These are phyloP conservation scores for Musca vetustissima DNA, from an alignment of 1,140 invertebrate species.

Conservation along the genomic window DNA sequence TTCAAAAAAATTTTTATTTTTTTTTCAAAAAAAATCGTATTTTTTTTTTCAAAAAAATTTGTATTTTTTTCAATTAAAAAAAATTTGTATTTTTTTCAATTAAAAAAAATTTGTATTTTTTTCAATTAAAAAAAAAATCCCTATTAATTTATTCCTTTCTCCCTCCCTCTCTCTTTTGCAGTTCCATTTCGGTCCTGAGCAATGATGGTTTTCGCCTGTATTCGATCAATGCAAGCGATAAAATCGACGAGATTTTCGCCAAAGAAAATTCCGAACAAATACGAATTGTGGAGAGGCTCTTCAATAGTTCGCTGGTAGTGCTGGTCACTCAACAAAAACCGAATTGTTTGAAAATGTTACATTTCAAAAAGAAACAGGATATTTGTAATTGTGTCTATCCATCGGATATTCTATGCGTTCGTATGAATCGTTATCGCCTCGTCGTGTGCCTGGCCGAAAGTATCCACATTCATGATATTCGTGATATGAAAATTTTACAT, in stretches of 20 bases:
- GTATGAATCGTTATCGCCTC: conserved; percentile 90
- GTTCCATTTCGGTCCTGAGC: conserved; percentile 47
- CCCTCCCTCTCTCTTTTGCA: conserved; percentile 23
- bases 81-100: no score
- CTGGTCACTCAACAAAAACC: conserved; percentile 52
- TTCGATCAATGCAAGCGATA: conserved; percentile 44
- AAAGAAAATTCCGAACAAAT: conserved; percentile 52
- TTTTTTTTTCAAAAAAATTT: no score
- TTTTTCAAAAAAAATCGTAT: no score
- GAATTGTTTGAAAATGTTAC: conserved; percentile 73
- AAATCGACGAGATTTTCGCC: conserved; percentile 53
- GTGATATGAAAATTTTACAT: conserved; percentile 97
- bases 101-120: no score
- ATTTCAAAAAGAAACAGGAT: conserved; percentile 97
- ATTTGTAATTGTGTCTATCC: conserved; percentile 99
- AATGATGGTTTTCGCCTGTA: conserved; percentile 44
- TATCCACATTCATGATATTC: conserved; percentile 97
- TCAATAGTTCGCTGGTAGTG: conserved; percentile 53
- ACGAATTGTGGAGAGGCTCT: conserved; percentile 52
- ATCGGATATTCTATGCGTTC: conserved; percentile 94
- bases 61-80: no score
- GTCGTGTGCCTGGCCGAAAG: conserved; percentile 97
- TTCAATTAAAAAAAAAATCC: no score
- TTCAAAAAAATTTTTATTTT: no score
- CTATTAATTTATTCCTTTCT: background rate